Percentiles rank a stretch among this genome's conserved stretches.
Evolutionary conservation across 2,797 vertebrate genomes (phyloP).

Genomic region (Enteromius anoplus): DNA sequence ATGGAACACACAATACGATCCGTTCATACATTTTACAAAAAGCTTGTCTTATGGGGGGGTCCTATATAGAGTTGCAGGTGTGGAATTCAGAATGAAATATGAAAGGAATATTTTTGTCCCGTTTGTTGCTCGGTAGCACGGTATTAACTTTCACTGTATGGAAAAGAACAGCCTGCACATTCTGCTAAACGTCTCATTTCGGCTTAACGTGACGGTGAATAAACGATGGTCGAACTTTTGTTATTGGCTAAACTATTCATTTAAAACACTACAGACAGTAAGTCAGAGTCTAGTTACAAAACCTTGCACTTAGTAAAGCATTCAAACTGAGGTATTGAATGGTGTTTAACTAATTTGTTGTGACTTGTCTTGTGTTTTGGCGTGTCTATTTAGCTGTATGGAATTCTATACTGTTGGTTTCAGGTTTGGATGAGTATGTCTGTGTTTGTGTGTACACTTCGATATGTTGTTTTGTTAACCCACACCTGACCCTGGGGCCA

Average conservation of each 20-base stretch:
- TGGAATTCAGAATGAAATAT: background rate
- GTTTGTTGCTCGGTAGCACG: background rate
- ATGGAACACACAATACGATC: background rate
- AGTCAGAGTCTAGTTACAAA: slow-evolving; percentile 13
- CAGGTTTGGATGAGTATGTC: slow-evolving; percentile 1
- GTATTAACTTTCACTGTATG: background rate
- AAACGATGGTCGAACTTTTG: background rate
- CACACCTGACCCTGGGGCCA: slow-evolving; percentile 46
- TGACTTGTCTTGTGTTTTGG: slow-evolving; percentile 2
- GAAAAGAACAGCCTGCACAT: slow-evolving; percentile 2
- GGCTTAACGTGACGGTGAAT: background rate
- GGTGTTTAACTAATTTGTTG: slow-evolving; percentile 11
- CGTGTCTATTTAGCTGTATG: background rate
- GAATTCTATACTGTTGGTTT: slow-evolving; percentile 22
- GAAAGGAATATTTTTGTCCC: background rate
- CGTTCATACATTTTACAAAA: background rate
- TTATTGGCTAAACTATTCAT: background rate
- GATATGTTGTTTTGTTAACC: slow-evolving; percentile 24
- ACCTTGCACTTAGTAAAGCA: background rate
- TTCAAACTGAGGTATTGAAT: background rate
- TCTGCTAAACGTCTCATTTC: background rate
- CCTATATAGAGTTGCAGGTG: background rate
- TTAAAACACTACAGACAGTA: slow-evolving; percentile 5
- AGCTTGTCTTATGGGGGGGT: background rate
- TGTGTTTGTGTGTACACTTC: slow-evolving; percentile 1